Evolutionary conservation across 2,797 vertebrate genomes (phyloP).

Genomic region (Macropodus opercularis): DNA sequence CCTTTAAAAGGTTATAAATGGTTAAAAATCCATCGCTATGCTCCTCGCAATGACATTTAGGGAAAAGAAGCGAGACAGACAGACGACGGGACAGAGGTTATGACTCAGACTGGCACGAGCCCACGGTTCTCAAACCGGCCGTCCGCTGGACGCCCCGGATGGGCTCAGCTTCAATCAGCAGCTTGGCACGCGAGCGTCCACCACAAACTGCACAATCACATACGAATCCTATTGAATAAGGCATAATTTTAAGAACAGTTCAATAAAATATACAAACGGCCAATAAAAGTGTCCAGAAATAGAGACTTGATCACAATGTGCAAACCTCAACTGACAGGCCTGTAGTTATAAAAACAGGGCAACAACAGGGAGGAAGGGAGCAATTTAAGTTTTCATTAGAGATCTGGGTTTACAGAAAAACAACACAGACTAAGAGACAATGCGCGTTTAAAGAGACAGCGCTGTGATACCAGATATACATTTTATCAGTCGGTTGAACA

Average conservation of each 20-base stretch:
- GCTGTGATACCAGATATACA: constrained; percentile 8
- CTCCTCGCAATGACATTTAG: constrained; percentile 15
- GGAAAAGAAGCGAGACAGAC: constrained; percentile 8
- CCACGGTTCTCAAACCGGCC: constrained; percentile 15
- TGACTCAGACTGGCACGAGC: constrained; percentile 21
- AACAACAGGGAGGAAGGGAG: constrained; percentile 54
- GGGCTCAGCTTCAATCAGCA: constrained; percentile 28
- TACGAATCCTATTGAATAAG: constrained; percentile 47
- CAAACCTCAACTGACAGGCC: constrained; percentile 59
- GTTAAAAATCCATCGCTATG: background rate
- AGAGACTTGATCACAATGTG: constrained; percentile 55
- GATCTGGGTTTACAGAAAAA: constrained; percentile 15
- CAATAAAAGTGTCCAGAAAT: constrained; percentile 65
- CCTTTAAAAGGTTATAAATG: background rate
- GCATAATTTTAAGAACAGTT: constrained; percentile 69
- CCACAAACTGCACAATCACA: constrained; percentile 48
- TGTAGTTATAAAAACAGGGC: constrained; percentile 58
- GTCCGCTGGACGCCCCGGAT: constrained; percentile 11
- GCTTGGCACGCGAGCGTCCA: constrained; percentile 21
- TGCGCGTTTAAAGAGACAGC: background rate
- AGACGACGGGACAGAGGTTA: constrained; percentile 20
- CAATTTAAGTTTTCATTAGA: constrained; percentile 49
- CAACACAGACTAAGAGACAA: constrained; percentile 8
- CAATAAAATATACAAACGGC: constrained; percentile 47
- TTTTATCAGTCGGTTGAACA: constrained; percentile 36